Evolutionary conservation across 2,888 invertebrate genomes (phyloP), one percentile per base, ranked within the genome.

Genomic region (Leptothorax acervorum): DNA sequence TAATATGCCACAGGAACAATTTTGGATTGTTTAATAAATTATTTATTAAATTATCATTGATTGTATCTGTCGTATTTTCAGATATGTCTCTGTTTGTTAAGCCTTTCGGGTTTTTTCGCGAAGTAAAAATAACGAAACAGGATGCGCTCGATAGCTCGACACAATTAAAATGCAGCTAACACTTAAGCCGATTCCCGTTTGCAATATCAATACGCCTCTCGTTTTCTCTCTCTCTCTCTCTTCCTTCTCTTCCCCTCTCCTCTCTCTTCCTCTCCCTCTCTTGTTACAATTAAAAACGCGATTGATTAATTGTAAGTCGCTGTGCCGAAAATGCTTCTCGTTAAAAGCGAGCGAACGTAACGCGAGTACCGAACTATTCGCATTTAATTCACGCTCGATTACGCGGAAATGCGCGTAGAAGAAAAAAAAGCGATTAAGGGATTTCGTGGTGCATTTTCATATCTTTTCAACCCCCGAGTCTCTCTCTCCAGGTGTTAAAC

Each of bases 371-470:
- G 12, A 45, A 62, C 74, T 53, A 53, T 53, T 73, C 28, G 39
- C 60, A 39, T 73, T 79, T 73, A 79, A 73, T 79, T 79, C 48
- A 60, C 79, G 60, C 74, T 73, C 79, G 74, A 79, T 79, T 79
- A 73, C 60, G 23, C 6, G 60, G 39, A 35, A 48, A 79, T 39
- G 35, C 74, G 79, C 31, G n/a, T 35, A 9, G 35, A 79, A 60
- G 42, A 78, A 60, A 73, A 45, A 51, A 45, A 51, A 23, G 39
- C 73, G 79, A 79, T 79, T 79, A 79, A 73, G 57, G 35, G 57
- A 79, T 79, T 79, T 76, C 31, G 60, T 45, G 12, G 31, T 28
- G 60, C 28, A 79, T 73, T 73, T 62, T 39, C 60, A 48, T 79
- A 79, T 60, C 48, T 60, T 62, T 8, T 51, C 74, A 60, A 23